Evolutionary conservation across 2,888 invertebrate species (phyloP), one percentile per base, ranked within the genome.

Genomic region (Neoascia interrupta): DNA sequence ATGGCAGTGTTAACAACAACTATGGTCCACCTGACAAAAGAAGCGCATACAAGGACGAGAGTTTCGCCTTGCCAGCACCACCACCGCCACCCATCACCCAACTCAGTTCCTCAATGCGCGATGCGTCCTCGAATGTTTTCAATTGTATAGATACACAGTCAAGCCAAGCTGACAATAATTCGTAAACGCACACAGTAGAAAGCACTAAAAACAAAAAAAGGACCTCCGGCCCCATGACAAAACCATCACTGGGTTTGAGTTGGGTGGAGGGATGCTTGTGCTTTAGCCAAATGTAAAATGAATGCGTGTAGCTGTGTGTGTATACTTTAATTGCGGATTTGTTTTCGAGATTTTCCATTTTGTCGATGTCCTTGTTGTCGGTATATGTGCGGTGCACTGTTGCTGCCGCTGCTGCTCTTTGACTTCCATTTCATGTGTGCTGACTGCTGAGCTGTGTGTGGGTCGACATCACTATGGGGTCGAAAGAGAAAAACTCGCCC

Each of bases 291-390:
- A 60, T 79, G 79, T 79, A 79, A 79, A 39, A 56, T 73, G 72
- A 58, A 66, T 68, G 80, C 74, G 74, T 68, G 74, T 73, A 63
- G 45, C 36, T 34, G 63, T 80, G 80, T 80, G 74, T 68, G 74
- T 73, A 63, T 53, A 43, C 39, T 69, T 80, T 80, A 74, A 80
- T 80, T 80, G 80, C 74, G 80, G 74, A 74, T 80, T 80, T 80
- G 80, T 80, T 80, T 80, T 74, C 74, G 53, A 80, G 74, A 80
- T 80, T 80, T 79, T 74, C 72, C 80, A 68, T 72, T 74, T 80
- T 74, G 54, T 53, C 45, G 69, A 54, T 63, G 47, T 53, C 43
- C 41, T 60, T 34, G 64, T 34, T 60, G 58, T 64, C 51, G 58
- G 47, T 28, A 23, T 45, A 36, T 66, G 43, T 43, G 66, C 61